Evolutionary conservation across 1,140 invertebrate species (phyloP).

Genomic region (Zaprionus ghesquierei): DNA sequence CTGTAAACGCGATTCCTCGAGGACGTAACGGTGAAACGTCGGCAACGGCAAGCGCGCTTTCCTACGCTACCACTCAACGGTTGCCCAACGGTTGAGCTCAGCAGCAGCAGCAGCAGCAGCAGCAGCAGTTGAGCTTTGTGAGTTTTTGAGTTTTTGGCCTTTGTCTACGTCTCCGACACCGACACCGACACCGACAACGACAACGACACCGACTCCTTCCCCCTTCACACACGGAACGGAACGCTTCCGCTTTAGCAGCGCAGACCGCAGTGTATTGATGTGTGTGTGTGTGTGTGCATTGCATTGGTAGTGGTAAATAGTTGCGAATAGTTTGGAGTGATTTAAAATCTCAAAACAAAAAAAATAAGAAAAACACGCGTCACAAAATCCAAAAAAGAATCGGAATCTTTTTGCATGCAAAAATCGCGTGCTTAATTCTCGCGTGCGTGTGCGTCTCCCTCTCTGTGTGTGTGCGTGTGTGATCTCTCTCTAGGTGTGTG

Average conservation of each 20-base stretch:
- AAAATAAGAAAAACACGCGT: not conserved
- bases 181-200: not conserved
- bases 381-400: slow-evolving; percentile 1
- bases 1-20: slow-evolving; percentile 83
- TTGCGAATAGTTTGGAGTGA: not conserved
- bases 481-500: slow-evolving; percentile 9
- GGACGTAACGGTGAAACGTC: slow-evolving; percentile 82
- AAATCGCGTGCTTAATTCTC: slow-evolving; percentile 43
- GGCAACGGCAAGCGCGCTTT: slow-evolving; percentile 71
- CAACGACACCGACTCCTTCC: not conserved
- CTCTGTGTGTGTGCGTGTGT: slow-evolving; percentile 3
- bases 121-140: slow-evolving; percentile 49
- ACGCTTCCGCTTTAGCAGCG: not conserved
- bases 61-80: slow-evolving; percentile 52
- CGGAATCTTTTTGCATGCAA: slow-evolving; percentile 34
- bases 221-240: not conserved
- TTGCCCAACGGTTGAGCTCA: slow-evolving; percentile 41
- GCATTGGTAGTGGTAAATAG: slow-evolving; percentile 14
- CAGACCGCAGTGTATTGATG: not conserved
- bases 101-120: slow-evolving; percentile 20
- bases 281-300: not conserved
- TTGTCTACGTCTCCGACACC: not conserved
- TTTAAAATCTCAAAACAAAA: not conserved
- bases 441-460: slow-evolving; percentile 2
- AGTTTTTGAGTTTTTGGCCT: slow-evolving; percentile 40